Conservation (phyloP, 2,113 vertebrate species). For the Craseonycteris thonglongyai region DNA sequence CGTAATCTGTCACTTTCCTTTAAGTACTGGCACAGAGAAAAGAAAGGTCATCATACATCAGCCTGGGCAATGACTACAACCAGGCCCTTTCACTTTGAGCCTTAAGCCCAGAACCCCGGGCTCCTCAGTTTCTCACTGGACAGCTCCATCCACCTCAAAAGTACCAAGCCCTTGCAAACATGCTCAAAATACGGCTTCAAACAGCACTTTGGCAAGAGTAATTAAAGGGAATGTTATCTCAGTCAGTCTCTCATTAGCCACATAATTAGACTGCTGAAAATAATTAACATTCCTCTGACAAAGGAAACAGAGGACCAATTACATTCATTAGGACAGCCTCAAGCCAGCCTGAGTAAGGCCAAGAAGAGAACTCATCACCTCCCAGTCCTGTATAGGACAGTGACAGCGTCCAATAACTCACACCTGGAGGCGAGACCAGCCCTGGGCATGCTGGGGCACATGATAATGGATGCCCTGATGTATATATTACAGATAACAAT, state of each 20-base stretch:
- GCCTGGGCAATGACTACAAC: background rate
- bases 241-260: conserved; percentile 76
- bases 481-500: background rate
- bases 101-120: background rate
- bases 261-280: conserved; percentile 80
- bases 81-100: background rate
- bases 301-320: conserved; percentile 75
- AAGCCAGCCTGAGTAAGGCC: conserved; percentile 56
- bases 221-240: conserved; percentile 77
- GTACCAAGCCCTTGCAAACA: conserved; percentile 49
- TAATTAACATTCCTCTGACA: conserved; percentile 80
- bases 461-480: background rate
- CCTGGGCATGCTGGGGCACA: background rate
- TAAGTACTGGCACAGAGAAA: background rate
- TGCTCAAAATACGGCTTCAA: conserved; percentile 64
- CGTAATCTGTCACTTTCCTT: background rate
- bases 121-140: conserved; percentile 14
- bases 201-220: conserved; percentile 75
- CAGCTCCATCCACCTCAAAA: conserved; percentile 38
- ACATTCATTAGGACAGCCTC: conserved; percentile 63
- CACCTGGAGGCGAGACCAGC: background rate
- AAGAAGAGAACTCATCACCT: conserved; percentile 9
- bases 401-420: background rate
- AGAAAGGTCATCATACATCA: background rate
- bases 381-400: background rate